phyloP scores from a whole-genome alignment of 2,113 vertebrate genomes.

The Gallinago paraguaiae region DNA sequence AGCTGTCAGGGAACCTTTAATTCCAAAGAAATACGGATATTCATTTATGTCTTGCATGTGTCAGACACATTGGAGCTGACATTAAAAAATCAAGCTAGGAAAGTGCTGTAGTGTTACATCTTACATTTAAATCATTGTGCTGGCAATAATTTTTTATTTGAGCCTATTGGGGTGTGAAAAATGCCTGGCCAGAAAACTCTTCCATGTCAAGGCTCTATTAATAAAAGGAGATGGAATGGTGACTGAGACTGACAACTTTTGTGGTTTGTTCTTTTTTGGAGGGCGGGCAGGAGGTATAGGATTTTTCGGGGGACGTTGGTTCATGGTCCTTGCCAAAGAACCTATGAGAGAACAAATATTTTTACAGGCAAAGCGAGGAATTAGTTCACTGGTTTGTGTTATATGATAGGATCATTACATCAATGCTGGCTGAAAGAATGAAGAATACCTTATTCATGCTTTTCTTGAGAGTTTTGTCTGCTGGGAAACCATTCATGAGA shows the following conservation, averaged over 20 bases:
- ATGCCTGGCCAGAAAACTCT: slow-evolving; percentile 56
- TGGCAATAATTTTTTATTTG: slow-evolving; percentile 66
- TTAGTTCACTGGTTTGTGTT: slow-evolving; percentile 11
- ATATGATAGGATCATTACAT: background rate
- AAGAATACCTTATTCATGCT: background rate
- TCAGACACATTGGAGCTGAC: slow-evolving; percentile 53
- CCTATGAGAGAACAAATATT: background rate
- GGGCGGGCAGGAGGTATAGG: background rate
- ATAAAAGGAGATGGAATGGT: slow-evolving; percentile 9
- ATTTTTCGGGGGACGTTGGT: background rate
- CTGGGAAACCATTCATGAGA: background rate
- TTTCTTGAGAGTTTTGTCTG: background rate
- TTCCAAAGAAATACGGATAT: slow-evolving; percentile 57
- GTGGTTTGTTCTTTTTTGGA: background rate
- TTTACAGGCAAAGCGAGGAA: background rate
- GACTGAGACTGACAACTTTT: slow-evolving; percentile 6
- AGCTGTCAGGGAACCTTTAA: slow-evolving; percentile 36
- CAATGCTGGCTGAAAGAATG: background rate
- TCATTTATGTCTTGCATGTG: slow-evolving; percentile 52
- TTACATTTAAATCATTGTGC: slow-evolving; percentile 59
- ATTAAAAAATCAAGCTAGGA: slow-evolving; percentile 49
- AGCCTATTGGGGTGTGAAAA: slow-evolving; percentile 63
- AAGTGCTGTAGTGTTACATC: slow-evolving; percentile 56
- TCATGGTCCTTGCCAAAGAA: background rate
- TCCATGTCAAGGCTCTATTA: slow-evolving; percentile 45